A percentile compares a stretch with the other conserved stretches of the same genome.
Conservation (phyloP, 2,888 invertebrate genomes). For the Lapara coniferarum region DNA sequence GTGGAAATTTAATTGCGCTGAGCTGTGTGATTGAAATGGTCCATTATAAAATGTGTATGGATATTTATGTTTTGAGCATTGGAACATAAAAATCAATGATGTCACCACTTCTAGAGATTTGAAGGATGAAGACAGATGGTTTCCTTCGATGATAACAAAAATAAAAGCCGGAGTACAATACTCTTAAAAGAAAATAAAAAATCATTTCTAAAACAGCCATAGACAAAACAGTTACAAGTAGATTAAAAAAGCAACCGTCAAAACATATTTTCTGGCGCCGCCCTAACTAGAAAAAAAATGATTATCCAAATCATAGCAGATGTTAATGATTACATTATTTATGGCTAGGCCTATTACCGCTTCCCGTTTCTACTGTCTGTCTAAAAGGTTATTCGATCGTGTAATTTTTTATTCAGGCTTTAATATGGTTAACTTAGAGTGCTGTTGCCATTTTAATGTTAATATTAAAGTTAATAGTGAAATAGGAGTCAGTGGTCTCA, state of each 20-base stretch:
- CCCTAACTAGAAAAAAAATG: conserved; percentile 63
- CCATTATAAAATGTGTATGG: not conserved
- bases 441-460: conserved; percentile 1
- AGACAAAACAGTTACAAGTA: conserved; percentile 38
- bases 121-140: too few species aligned
- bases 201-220: not conserved
- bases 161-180: not conserved
- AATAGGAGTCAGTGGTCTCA: not conserved
- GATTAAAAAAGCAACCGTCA: conserved; percentile 72
- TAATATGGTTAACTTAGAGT: conserved; percentile 25
- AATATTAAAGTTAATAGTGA: not conserved
- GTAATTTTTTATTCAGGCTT: conserved; percentile 36
- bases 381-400: conserved; percentile 40
- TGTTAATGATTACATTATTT: conserved; percentile 84
- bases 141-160: not conserved
- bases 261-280: conserved; percentile 70
- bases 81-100: too few species aligned
- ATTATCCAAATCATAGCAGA: conserved; percentile 77
- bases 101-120: too few species aligned
- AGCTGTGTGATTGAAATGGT: not conserved
- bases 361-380: conserved; percentile 45
- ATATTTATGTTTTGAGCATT: not conserved
- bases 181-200: not conserved
- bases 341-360: conserved; percentile 67
- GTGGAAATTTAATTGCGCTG: conserved; percentile 14